phyloP scores from a whole-genome alignment of 2,888 invertebrate species.

The Andrena haemorrhoa region DNA sequence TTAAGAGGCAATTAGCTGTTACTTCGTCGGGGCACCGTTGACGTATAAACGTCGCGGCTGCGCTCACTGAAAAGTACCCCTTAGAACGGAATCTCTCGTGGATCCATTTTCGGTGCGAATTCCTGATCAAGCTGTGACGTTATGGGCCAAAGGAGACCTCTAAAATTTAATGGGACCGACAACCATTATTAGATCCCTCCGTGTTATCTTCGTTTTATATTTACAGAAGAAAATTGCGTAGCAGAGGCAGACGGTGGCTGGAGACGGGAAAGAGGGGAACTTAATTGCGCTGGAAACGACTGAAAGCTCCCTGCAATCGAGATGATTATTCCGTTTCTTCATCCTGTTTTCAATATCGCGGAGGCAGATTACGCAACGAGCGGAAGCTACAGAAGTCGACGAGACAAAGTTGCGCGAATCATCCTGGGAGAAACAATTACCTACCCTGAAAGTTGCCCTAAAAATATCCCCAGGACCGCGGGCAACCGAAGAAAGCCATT shows the following conservation, averaged over 20 bases:
- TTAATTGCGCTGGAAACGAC: too few relatives aligned
- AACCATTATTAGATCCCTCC: too few relatives aligned
- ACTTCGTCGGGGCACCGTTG: conserved; percentile 42
- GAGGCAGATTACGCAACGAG: too few relatives aligned
- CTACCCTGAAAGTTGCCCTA: not conserved
- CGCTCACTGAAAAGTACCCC: conserved; percentile 33
- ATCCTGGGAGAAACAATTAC: too few relatives aligned
- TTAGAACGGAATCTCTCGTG: conserved; percentile 33
- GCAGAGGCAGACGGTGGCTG: not conserved
- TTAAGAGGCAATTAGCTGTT: conserved; percentile 60
- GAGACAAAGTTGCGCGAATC: too few relatives aligned
- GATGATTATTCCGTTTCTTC: too few relatives aligned
- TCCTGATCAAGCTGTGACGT: not conserved
- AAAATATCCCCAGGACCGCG: not conserved
- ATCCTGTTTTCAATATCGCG: too few relatives aligned
- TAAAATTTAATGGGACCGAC: not conserved
- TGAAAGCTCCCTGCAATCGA: too few relatives aligned
- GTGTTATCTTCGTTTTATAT: not conserved
- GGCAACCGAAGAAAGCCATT: not conserved
- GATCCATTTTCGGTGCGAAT: conserved; percentile 32
- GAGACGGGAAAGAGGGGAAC: not conserved
- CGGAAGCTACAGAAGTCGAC: too few relatives aligned
- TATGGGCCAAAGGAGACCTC: not conserved
- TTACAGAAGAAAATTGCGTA: not conserved
- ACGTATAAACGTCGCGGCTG: conserved; percentile 42